Evolutionary conservation across 2,888 invertebrate species (phyloP), one percentile per base, ranked within the genome.

Genomic region (Syritta pipiens): DNA sequence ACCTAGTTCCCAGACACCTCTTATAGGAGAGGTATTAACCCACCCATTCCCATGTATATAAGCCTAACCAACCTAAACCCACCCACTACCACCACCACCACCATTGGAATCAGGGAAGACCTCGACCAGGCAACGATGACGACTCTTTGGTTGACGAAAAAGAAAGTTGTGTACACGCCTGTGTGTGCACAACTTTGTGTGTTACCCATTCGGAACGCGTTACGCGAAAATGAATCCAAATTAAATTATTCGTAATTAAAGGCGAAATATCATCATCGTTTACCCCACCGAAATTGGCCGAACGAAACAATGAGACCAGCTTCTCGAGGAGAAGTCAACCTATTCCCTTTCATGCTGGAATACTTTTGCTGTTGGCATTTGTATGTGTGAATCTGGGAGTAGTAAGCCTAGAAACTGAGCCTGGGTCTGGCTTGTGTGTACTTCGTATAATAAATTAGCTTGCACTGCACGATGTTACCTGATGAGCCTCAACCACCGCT

Each of bases 391-490:
- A 30, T 9, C 40, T 53, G 44, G 28, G 53, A 72, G 57, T 65
- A 72, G 57, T 49, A 74, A 74, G 67, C 74, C 68, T 75, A 75
- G 60, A 77, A 77, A 77, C 72, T 72, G 30, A 72, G 65, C 49
- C 72, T 55, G 69, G 57, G 19, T 19, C 40, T 22, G 44, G 22
- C 40, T 63, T n/a, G n/a, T n/a, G n/a, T n/a, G n/a, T n/a, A n/a
- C n/a, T n/a, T n/a, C n/a, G 65, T 60, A 63, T 68, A 68, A 79
- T 79, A 74, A 79, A 83, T 83, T 82, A 82, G 79, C 76, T 83
- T 82, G 81, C 82, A 82, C 77, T 72, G 82, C 83, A 81, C 83
- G 82, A 72, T 76, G 81, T 72, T 76, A 74, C 76, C 69, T 74
- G 77, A 69, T 82, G 79, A 79, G 79, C 55, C 57, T 37, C 71